phyloP scores from a whole-genome alignment of 2,888 invertebrate species.

The Tenthredo distinguenda region DNA sequence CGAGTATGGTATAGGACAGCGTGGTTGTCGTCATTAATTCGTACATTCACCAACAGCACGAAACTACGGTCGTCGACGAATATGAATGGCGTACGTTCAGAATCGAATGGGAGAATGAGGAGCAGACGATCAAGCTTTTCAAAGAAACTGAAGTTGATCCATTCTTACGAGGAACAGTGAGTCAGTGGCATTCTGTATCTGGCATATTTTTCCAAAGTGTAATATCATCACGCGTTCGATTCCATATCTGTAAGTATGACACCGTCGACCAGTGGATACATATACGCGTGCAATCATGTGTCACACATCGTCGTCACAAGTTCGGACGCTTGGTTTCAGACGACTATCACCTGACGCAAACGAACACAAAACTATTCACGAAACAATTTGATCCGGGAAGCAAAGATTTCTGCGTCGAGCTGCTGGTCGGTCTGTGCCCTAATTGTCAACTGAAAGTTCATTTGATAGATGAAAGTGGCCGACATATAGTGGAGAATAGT shows the following conservation, averaged over 20 bases:
- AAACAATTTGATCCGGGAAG: constrained; percentile 39
- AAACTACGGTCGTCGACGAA: background rate
- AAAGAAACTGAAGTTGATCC: constrained; percentile 20
- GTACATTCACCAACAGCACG: constrained; percentile 53
- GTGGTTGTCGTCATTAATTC: background rate
- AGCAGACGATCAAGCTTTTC: constrained; percentile 57
- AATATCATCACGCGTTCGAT: constrained; percentile 56
- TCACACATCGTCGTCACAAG: background rate
- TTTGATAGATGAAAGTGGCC: constrained; percentile 38
- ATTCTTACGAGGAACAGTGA: background rate
- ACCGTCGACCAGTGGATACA: constrained; percentile 37
- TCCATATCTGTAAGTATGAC: constrained; percentile 63
- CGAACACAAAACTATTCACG: constrained; percentile 56
- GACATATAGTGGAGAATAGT: background rate
- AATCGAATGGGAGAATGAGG: constrained; percentile 59
- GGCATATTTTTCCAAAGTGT: constrained; percentile 56
- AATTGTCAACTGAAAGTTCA: constrained; percentile 60
- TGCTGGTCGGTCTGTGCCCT: constrained; percentile 63
- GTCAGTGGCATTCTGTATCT: constrained; percentile 5
- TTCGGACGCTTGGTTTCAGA: constrained; percentile 58
- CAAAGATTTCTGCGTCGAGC: constrained; percentile 60
- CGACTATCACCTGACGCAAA: constrained; percentile 57
- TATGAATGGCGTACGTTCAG: constrained; percentile 65
- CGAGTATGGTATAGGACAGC: background rate
- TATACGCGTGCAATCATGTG: background rate